Conservation (phyloP, 1,140 invertebrate species). For the Bombus huntii region DNA sequence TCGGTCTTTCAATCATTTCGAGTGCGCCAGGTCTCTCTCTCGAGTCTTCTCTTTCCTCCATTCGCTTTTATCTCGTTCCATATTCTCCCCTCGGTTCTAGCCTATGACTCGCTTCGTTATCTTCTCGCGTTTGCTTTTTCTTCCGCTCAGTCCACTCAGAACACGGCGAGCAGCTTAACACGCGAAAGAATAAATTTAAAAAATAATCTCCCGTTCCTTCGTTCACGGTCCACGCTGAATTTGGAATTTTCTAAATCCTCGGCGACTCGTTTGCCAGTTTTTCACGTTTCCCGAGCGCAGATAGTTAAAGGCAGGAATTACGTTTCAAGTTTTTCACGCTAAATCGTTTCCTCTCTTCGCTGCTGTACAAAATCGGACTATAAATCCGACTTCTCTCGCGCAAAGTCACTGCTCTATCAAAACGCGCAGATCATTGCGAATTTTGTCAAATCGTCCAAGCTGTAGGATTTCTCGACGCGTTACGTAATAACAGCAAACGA, state of each 20-base stretch:
- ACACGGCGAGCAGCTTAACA: constrained; percentile 11
- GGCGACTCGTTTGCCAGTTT: background rate
- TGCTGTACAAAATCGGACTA: background rate
- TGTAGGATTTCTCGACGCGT: too few species aligned
- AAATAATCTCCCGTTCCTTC: constrained; percentile 7
- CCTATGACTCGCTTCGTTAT: constrained; percentile 62
- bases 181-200: constrained; percentile 37
- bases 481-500: too few species aligned
- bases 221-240: background rate
- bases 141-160: background rate
- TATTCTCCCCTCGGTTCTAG: constrained; percentile 43
- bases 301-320: background rate
- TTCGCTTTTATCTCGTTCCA: constrained; percentile 44
- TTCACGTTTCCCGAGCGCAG: background rate
- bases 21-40: constrained; percentile 60
- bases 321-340: background rate
- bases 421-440: background rate
- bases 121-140: constrained; percentile 44
- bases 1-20: constrained; percentile 74
- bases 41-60: constrained; percentile 42
- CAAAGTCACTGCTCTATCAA: background rate
- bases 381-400: background rate
- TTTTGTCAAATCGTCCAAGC: background rate
- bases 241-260: constrained; percentile 27
- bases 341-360: background rate